Conservation (phyloP, 2,888 invertebrate species). For the Callinectes sapidus region DNA sequence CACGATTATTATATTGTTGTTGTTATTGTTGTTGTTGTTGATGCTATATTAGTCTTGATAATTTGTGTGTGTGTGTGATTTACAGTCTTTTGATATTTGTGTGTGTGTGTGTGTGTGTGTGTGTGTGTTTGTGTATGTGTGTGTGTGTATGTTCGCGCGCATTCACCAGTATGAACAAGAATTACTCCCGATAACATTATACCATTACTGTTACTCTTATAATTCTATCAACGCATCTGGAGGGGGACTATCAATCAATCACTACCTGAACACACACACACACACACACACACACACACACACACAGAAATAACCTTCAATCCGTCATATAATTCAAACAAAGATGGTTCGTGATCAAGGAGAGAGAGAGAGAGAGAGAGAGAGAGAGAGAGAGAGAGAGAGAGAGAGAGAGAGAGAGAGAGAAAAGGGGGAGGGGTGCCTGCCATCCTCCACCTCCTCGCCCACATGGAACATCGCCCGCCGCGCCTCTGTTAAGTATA, state of each 20-base stretch:
- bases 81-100: too few relatives aligned
- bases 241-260: not conserved
- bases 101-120: too few relatives aligned
- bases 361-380: conserved; percentile 25
- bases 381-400: conserved; percentile 21
- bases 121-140: too few relatives aligned
- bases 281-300: conserved; percentile 31
- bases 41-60: not conserved
- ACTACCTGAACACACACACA: not conserved
- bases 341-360: conserved; percentile 47
- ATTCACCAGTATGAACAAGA: not conserved
- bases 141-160: not conserved
- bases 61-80: too few relatives aligned
- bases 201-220: not conserved
- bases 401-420: not conserved
- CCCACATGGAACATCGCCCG: not conserved
- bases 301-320: conserved; percentile 6
- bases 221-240: not conserved
- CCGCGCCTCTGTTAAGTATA: conserved; percentile 24
- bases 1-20: not conserved
- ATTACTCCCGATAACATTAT: not conserved
- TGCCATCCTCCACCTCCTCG: not conserved
- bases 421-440: too few relatives aligned
- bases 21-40: not conserved
- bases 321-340: conserved; percentile 44